phyloP scores from a whole-genome alignment of 2,888 invertebrate genomes.

The Spilosoma lubricipeda region DNA sequence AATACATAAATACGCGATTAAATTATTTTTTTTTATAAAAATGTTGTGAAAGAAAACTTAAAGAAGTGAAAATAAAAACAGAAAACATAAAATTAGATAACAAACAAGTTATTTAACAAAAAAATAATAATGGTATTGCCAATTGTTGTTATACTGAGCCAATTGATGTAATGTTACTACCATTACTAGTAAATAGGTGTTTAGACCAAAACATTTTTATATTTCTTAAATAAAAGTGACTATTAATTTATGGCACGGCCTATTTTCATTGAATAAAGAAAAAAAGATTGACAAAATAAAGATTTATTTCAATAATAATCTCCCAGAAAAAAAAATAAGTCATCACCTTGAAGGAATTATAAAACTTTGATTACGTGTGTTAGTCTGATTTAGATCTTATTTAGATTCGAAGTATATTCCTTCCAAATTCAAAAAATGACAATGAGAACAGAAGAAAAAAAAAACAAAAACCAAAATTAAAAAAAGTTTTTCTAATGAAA shows the following conservation, averaged over 20 bases:
- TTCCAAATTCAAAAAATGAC: not conserved
- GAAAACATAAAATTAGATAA: conserved; percentile 83
- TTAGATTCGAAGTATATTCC: not conserved
- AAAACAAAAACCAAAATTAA: not conserved
- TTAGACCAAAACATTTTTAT: conserved; percentile 46
- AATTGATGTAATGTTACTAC: conserved; percentile 28
- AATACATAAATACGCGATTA: conserved; percentile 81
- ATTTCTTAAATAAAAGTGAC: conserved; percentile 52
- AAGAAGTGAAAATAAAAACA: conserved; percentile 66
- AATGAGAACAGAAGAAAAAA: not conserved
- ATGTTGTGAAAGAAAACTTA: conserved; percentile 64
- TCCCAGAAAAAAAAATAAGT: not conserved
- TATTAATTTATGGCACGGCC: conserved; percentile 63
- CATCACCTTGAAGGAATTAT: not conserved
- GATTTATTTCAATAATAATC: not conserved
- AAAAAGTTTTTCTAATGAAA: not conserved
- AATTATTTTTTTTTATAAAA: conserved; percentile 61
- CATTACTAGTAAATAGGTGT: conserved; percentile 27
- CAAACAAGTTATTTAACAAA: conserved; percentile 79
- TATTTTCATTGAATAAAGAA: conserved; percentile 35
- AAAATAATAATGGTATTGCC: conserved; percentile 77
- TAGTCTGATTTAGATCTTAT: not conserved
- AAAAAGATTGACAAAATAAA: conserved; percentile 7
- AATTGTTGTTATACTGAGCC: conserved; percentile 56
- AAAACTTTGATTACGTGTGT: not conserved